Conservation (phyloP, 2,888 invertebrate species). For the Myathropa florea region DNA sequence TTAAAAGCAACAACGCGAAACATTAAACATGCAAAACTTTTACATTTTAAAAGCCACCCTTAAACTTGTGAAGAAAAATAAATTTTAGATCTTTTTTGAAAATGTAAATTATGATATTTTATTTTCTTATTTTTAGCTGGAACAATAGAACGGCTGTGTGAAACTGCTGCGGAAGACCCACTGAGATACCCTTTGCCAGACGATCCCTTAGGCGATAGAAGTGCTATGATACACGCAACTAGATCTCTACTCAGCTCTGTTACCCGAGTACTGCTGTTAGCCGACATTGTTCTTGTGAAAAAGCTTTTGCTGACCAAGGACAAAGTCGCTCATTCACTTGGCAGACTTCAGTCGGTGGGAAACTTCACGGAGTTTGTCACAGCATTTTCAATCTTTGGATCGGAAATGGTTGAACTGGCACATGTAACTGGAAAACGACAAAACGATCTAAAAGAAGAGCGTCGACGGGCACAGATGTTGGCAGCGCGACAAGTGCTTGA, state of each 20-base stretch:
- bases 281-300: slow-evolving; percentile 98
- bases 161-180: slow-evolving; percentile 83
- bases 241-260: slow-evolving; percentile 96
- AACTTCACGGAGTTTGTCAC: slow-evolving; percentile 99
- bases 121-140: slow-evolving; percentile 84
- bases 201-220: slow-evolving; percentile 86
- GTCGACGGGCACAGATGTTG: slow-evolving; percentile 96
- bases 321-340: slow-evolving; percentile 93
- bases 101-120: neutral
- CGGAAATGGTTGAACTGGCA: slow-evolving; percentile 99
- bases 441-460: slow-evolving; percentile 95
- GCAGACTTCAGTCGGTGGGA: slow-evolving; percentile 92
- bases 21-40: too few species aligned
- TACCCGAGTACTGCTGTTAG: slow-evolving; percentile 96
- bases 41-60: too few species aligned
- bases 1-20: too few species aligned
- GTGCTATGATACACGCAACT: slow-evolving; percentile 93
- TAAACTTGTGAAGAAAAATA: too few species aligned
- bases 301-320: slow-evolving; percentile 97
- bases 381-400: slow-evolving; percentile 98
- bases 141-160: slow-evolving; percentile 95
- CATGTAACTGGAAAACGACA: slow-evolving; percentile 91
- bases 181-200: slow-evolving; percentile 83
- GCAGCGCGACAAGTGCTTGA: slow-evolving; percentile 97
- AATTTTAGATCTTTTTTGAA: too few species aligned